Base-by-base conservation (phyloP, 2,888 invertebrate genomes). In the Ophion obscuratus region DNA sequence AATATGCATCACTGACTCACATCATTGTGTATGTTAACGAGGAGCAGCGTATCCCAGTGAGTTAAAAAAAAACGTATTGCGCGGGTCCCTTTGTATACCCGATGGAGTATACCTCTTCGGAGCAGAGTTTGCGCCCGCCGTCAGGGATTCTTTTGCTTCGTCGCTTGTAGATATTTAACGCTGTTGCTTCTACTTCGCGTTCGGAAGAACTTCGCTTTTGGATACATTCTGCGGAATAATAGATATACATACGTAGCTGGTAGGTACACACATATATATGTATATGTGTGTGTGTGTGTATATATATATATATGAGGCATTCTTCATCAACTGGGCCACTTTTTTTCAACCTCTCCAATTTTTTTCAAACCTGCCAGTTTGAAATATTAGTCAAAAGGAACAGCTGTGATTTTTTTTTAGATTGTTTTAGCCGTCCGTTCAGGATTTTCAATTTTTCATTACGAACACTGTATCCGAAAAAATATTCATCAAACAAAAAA, bases 111-210 rank as follows among this genome's bases (percentile, higher is more conserved):
- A 68, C 57, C 77, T 77, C 77, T 71, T 73, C 61, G 17, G 62
- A 7, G 31, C 53, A 36, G 20, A 36, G 71, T 80, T 64, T 64
- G 53, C 47, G 27, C 31, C 47, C 64, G 64, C 70, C 71, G 40
- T 24, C 71, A 36, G 57, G 24, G 77, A 80, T 27, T 70, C 68
- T 78, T 68, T 78, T 67, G 44, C 27, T 47, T 68, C 67, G n/a
- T 78, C 27, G 61, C n/a, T 61, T 80, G 36, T 53, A 17, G 20
- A 59, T 47, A 59, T 59, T 77, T 77, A 36, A 77, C 77, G 59
- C 57, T 53, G 53, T 68, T 27, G 47, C 62, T 75, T 64, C 31
- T n/a, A 36, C 17, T 31, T 6, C 1, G 47, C 44, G 20, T 67
- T 17, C n/a, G n/a, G 67, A n/a, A 11, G 10, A 44, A 44, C n/a